phyloP scores from a whole-genome alignment of 2,888 invertebrate genomes.

The Platycheirus albimanus region DNA sequence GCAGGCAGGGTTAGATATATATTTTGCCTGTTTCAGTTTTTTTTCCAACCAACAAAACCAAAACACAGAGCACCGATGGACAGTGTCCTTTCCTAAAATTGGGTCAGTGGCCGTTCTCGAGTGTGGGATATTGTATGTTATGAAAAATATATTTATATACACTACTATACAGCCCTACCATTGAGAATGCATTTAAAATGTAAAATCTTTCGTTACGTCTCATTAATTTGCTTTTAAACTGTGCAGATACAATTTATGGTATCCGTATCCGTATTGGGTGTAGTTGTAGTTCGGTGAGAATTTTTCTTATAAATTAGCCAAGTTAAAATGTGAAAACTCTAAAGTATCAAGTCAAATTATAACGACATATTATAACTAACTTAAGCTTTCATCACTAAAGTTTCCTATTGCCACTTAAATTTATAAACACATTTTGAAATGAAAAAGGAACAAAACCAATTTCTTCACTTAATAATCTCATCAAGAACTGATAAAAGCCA shows the following conservation, averaged over 20 bases:
- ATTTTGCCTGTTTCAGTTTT: too few species aligned
- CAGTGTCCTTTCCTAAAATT: conserved; percentile 20
- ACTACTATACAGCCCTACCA: background rate
- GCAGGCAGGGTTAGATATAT: background rate
- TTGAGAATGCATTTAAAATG: background rate
- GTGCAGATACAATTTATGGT: too few species aligned
- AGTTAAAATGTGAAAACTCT: too few species aligned
- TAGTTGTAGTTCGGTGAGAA: too few species aligned
- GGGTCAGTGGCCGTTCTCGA: conserved; percentile 42
- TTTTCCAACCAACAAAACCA: too few species aligned
- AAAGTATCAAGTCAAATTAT: too few species aligned
- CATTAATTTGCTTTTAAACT: background rate
- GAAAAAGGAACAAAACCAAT: conserved; percentile 35
- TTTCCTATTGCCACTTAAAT: too few species aligned
- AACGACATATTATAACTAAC: too few species aligned
- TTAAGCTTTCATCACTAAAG: too few species aligned
- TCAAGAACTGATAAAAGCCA: conserved; percentile 35
- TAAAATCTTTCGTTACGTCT: background rate
- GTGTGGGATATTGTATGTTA: conserved; percentile 22
- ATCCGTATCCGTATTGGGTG: too few species aligned
- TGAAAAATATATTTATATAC: background rate
- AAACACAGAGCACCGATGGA: conserved; percentile 45
- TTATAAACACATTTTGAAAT: too few species aligned
- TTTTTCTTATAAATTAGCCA: too few species aligned
- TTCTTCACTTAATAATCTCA: conserved; percentile 44